A percentile compares a stretch with the other conserved stretches of the same genome.
These are phyloP conservation scores for Lacerta agilis DNA, from an alignment of 2,797 vertebrate species.

Conservation along the genomic window DNA sequence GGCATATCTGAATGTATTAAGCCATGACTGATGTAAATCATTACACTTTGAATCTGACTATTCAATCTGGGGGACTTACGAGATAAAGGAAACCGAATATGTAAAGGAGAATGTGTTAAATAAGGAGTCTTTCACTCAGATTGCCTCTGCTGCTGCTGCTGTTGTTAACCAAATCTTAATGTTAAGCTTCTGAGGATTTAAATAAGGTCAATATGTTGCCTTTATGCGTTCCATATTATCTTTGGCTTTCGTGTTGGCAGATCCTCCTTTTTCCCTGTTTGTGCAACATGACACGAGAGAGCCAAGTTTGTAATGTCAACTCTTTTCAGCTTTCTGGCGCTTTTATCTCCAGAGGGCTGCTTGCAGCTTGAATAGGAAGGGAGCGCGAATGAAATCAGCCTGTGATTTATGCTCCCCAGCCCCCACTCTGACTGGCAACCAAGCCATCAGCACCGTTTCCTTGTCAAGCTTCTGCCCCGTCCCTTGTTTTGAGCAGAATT, in stretches of 20 bases:
- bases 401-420: neutral
- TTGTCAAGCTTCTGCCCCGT: neutral
- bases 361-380: slow-evolving; percentile 30
- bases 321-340: slow-evolving; percentile 61
- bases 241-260: slow-evolving; percentile 53
- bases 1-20: slow-evolving; percentile 58
- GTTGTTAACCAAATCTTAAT: slow-evolving; percentile 25
- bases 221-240: slow-evolving; percentile 59
- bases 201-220: slow-evolving; percentile 68
- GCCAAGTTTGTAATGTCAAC: slow-evolving; percentile 69
- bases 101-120: slow-evolving; percentile 53
- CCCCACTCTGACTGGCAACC: neutral
- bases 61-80: slow-evolving; percentile 56
- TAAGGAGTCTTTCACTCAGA: slow-evolving; percentile 35
- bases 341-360: slow-evolving; percentile 67
- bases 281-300: slow-evolving; percentile 34
- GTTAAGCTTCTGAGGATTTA: slow-evolving; percentile 53
- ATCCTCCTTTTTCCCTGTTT: slow-evolving; percentile 53
- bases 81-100: slow-evolving; percentile 62
- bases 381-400: slow-evolving; percentile 41
- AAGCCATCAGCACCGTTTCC: neutral
- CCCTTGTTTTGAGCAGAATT: accelerated
- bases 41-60: slow-evolving; percentile 62
- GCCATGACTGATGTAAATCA: slow-evolving; percentile 63
- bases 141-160: neutral